A percentile compares a stretch with the other conserved stretches of the same genome.
Conservation (phyloP, 2,888 invertebrate species). For the Hydropsyche betteni region DNA sequence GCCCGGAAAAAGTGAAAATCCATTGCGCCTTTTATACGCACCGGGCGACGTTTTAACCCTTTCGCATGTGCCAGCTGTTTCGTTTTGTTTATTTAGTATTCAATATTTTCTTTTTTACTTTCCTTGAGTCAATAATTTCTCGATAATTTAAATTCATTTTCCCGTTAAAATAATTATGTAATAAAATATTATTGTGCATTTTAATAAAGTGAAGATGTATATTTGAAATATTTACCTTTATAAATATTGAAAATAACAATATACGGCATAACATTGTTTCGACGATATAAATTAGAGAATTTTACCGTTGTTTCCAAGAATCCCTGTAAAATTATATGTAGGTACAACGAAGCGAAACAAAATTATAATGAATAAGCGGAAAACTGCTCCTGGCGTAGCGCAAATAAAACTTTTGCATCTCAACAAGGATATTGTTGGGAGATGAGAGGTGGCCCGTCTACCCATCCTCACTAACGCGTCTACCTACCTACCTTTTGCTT, state of each 20-base stretch:
- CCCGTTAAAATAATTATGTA: too few relatives aligned
- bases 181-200: too few relatives aligned
- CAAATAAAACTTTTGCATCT: constrained; percentile 50
- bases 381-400: constrained; percentile 48
- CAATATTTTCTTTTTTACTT: not conserved
- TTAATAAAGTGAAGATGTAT: too few relatives aligned
- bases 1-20: constrained; percentile 41
- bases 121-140: not conserved
- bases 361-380: constrained; percentile 50
- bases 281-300: too few relatives aligned
- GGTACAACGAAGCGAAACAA: constrained; percentile 41
- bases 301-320: too few relatives aligned
- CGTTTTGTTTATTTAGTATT: not conserved
- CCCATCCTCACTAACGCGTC: not conserved
- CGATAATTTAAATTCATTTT: too few relatives aligned
- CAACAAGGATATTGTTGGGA: constrained; percentile 40
- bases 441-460: constrained; percentile 29
- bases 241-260: too few relatives aligned
- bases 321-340: too few relatives aligned
- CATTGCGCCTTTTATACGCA: constrained; percentile 34
- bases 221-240: too few relatives aligned
- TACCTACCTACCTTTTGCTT: not conserved
- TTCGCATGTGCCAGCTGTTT: constrained; percentile 24
- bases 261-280: too few relatives aligned
- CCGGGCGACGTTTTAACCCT: constrained; percentile 31